Conservation (phyloP, 2,113 vertebrate genomes). For the Neomonachus schauinslandi region DNA sequence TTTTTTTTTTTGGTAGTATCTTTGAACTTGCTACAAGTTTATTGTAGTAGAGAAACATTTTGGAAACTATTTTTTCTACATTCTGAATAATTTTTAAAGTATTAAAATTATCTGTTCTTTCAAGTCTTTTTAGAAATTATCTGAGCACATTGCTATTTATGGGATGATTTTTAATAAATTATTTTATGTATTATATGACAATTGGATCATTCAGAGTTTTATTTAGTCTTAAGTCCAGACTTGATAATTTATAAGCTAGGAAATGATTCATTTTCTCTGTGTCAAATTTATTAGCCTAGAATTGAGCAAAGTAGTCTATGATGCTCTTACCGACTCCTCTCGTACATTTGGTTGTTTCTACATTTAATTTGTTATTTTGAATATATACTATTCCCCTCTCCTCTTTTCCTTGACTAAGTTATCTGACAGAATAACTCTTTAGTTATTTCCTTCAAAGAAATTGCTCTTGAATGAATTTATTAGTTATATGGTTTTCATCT, state of each 20-base stretch:
- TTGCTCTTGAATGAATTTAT: not conserved
- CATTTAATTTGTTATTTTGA: not conserved
- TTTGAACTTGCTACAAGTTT: not conserved
- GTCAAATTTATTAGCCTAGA: not conserved
- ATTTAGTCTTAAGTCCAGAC: not conserved
- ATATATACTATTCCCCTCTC: too few species aligned
- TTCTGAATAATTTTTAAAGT: not conserved
- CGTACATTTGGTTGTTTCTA: not conserved
- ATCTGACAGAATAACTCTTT: not conserved
- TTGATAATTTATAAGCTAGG: not conserved
- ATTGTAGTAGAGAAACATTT: not conserved
- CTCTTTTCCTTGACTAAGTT: not conserved
- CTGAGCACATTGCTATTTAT: not conserved
- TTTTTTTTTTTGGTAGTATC: not conserved
- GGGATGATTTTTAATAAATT: not conserved
- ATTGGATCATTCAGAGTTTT: not conserved
- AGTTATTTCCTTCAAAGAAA: not conserved
- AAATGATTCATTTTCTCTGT: not conserved
- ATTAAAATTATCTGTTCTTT: not conserved
- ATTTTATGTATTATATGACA: not conserved
- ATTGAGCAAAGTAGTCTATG: not conserved
- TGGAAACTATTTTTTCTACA: not conserved
- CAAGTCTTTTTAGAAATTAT: not conserved
- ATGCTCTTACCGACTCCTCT: not conserved
- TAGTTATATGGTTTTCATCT: not conserved